Evolutionary conservation across 2,888 invertebrate genomes (phyloP).

Genomic region (Pseudanteris insignis): DNA sequence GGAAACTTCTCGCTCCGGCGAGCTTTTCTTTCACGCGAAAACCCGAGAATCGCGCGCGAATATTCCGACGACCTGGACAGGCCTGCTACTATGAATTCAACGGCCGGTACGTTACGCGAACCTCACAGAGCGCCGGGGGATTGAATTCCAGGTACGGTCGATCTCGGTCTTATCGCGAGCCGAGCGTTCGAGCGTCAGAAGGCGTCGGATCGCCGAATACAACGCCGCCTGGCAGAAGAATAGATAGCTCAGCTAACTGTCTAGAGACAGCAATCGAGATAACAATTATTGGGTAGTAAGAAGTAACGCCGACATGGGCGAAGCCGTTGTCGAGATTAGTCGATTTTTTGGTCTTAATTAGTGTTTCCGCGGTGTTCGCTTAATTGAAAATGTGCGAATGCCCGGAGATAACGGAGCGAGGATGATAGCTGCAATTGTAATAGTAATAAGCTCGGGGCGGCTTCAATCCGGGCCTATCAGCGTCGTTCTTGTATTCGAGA

Average conservation of each 20-base stretch:
- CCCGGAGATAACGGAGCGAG: slow-evolving; percentile 4
- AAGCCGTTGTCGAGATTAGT: slow-evolving; percentile 20
- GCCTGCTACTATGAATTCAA: no score
- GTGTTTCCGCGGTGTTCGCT: slow-evolving; percentile 14
- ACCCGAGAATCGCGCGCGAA: no score
- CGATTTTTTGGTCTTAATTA: slow-evolving; percentile 37
- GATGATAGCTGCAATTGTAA: slow-evolving; percentile 5
- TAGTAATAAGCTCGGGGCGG: slow-evolving; percentile 2
- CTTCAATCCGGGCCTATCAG: slow-evolving; percentile 10
- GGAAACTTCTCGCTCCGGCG: slow-evolving; percentile 4
- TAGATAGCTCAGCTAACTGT: slow-evolving; percentile 16
- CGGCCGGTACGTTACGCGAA: no score
- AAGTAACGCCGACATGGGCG: slow-evolving; percentile 14
- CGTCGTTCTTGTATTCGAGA: slow-evolving; percentile 15
- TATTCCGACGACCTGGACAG: no score
- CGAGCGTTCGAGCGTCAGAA: slow-evolving; percentile 5
- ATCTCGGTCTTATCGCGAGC: slow-evolving; percentile 6
- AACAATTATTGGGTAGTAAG: slow-evolving; percentile 33
- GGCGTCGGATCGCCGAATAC: slow-evolving; percentile 13
- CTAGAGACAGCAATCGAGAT: slow-evolving; percentile 28
- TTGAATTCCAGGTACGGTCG: slow-evolving; percentile 2
- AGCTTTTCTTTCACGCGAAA: background rate
- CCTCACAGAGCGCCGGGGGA: no score
- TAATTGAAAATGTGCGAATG: slow-evolving; percentile 35
- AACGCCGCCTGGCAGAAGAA: slow-evolving; percentile 18